Evolutionary conservation across 2,113 vertebrate species (phyloP), one percentile per base, ranked within the genome.

Genomic region (Danionella cerebrum): DNA sequence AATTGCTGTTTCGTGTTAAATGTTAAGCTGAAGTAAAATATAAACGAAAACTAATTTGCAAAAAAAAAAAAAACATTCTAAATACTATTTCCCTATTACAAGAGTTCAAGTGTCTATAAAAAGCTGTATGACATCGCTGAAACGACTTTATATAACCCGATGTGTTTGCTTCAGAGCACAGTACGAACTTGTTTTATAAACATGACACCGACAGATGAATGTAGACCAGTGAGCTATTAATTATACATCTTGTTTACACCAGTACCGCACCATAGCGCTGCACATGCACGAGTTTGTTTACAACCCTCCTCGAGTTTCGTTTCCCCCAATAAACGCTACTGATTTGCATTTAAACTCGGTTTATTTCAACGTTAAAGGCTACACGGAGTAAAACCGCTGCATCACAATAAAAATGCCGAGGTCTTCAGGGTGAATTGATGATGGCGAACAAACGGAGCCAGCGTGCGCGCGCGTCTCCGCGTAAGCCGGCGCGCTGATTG

Each of bases 401-500:
- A 67, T 76, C 71, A 66, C 62, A 72, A 65, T 65, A 69, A 67
- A 64, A 67, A 42, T 3, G 73, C 69, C 47, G 63, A 72, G 47
- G 33, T 70, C 72, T 47, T 67, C 64, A 31, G 50, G 42, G 21
- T 29, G 65, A 74, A 72, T 11, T 75, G 75, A 71, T 76, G 69
- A 74, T 54, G 55, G 57, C 42, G 38, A 68, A 52, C 59, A 71
- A 76, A 77, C 10, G 9, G 73, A 60, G 62, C 68, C 53, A 38
- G 71, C 60, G 68, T 69, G 74, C 51, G 65, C 83, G 78, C 73
- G 76, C 70, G 57, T 48, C 53, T 41, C 21, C 18, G 67, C 21
- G 21, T 25, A 25, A 7, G 1, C 25, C 74, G 16, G 52, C 10
- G 13, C 79, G 35, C 76, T 41, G 82, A 89, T 88, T 87, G 88